These are phyloP conservation scores for Lamprologus speciosus DNA, from an alignment of 2,113 vertebrate genomes.

Conservation along the genomic window DNA sequence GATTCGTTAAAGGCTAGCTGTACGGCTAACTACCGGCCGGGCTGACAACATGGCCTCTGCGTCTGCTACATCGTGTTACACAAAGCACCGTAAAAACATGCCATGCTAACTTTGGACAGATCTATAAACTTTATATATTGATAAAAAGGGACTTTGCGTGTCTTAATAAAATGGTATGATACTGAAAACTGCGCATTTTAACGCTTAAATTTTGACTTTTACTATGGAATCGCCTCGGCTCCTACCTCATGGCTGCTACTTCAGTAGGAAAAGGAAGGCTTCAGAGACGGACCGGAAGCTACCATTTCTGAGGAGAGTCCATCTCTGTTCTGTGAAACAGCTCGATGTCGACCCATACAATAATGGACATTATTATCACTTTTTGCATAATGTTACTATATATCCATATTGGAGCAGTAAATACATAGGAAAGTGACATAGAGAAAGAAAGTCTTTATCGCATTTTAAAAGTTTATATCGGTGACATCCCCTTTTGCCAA, in stretches of 20 bases:
- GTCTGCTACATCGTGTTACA: slow-evolving; percentile 21
- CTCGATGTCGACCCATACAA: accelerated
- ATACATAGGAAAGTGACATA: accelerated
- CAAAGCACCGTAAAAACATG: not conserved
- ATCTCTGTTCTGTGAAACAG: not conserved
- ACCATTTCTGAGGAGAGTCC: slow-evolving; percentile 64
- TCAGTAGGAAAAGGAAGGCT: slow-evolving; percentile 68
- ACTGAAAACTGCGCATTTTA: not conserved
- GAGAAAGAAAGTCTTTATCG: accelerated
- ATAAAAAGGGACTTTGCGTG: accelerated
- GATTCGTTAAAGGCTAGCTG: not conserved
- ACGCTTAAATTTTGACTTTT: slow-evolving; percentile 10
- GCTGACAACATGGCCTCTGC: slow-evolving; percentile 55
- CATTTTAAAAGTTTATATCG: not conserved
- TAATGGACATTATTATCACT: accelerated
- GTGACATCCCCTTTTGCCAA: not conserved
- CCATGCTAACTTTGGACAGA: accelerated
- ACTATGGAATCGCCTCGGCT: accelerated
- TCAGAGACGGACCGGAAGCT: slow-evolving; percentile 4
- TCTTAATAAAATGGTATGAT: accelerated
- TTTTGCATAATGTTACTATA: not conserved
- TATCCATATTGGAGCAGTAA: accelerated
- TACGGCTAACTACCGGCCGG: not conserved
- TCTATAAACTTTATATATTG: accelerated
- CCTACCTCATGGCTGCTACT: slow-evolving; percentile 78